Base-by-base conservation (phyloP, 2,888 invertebrate species). In the Auanema freiburgensis region DNA sequence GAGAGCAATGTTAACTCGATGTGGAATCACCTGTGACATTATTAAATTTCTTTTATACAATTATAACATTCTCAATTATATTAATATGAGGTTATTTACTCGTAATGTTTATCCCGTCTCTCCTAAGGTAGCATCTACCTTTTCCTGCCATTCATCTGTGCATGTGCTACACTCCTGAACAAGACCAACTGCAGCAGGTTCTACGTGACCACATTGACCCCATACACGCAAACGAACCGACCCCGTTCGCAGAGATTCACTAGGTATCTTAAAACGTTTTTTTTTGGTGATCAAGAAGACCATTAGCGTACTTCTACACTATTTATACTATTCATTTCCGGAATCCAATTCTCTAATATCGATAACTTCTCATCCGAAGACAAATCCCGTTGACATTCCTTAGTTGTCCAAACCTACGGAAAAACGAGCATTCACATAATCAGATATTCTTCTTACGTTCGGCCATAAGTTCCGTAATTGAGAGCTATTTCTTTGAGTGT, bases 381-480 rank as follows among this genome's bases (percentile, higher is more conserved):
- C 58, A 72, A 52, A 33, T 57, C 46, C 12, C 49, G 60, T 54
- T 72, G 72, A 18, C 62, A 66, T 14, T 60, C 44, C 23, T 63
- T 60, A 51, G 65, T 61, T 41, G 68, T 65, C 72, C 72, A 72
- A 5, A 72, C 67, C 67, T 67, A 49, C 11, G 59, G 53, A 23
- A 33, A 49, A 59, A 14, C 33, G 21, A 16, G n/a, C 11, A 12
- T 43, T 43, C 43, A 43, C 43, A 1, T 42, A 40, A 25, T 4
- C n/a, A n/a, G n/a, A n/a, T n/a, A n/a, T n/a, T n/a, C n/a, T 51
- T 40, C 57, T 16, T 25, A 67, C 72, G n/a, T 66, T 58, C 10
- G 72, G 72, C 72, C 72, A 72, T 12, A 72, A 54, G 42, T 68
- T 70, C 11, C 64, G 64, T 42, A 72, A 59, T 40, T 72, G 72